phyloP scores from a whole-genome alignment of 2,113 vertebrate species.

The Hirundichthys speculiger region DNA sequence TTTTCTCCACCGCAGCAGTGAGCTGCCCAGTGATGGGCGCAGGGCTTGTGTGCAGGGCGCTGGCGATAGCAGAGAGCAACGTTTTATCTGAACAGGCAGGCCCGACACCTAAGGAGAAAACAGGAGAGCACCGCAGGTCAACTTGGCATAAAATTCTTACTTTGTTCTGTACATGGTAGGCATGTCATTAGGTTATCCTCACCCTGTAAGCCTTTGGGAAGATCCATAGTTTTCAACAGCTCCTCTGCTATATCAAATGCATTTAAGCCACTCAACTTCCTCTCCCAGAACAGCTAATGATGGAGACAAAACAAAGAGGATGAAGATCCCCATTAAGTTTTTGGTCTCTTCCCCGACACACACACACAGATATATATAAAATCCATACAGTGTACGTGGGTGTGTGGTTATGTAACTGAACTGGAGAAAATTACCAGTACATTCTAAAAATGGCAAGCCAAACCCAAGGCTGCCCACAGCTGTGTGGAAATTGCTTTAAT shows the following conservation, averaged over 20 bases:
- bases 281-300: slow-evolving; percentile 95
- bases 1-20: slow-evolving; percentile 95
- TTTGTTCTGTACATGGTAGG: not conserved
- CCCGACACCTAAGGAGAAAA: slow-evolving; percentile 85
- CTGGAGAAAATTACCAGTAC: not conserved
- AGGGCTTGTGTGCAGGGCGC: slow-evolving; percentile 94
- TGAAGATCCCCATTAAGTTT: no score
- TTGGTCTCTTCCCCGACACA: no score
- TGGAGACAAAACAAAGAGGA: slow-evolving; percentile 8
- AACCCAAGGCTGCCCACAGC: not conserved
- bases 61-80: slow-evolving; percentile 92
- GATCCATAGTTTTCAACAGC: slow-evolving; percentile 96
- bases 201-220: slow-evolving; percentile 96
- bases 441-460: not conserved
- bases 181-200: slow-evolving; percentile 3
- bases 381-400: no score
- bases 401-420: not conserved
- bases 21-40: slow-evolving; percentile 95
- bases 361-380: no score
- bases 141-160: not conserved
- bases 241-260: slow-evolving; percentile 96
- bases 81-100: slow-evolving; percentile 94
- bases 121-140: not conserved
- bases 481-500: not conserved
- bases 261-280: slow-evolving; percentile 92